Evolutionary conservation across 2,888 invertebrate species (phyloP).

Genomic region (Beris morrisii): DNA sequence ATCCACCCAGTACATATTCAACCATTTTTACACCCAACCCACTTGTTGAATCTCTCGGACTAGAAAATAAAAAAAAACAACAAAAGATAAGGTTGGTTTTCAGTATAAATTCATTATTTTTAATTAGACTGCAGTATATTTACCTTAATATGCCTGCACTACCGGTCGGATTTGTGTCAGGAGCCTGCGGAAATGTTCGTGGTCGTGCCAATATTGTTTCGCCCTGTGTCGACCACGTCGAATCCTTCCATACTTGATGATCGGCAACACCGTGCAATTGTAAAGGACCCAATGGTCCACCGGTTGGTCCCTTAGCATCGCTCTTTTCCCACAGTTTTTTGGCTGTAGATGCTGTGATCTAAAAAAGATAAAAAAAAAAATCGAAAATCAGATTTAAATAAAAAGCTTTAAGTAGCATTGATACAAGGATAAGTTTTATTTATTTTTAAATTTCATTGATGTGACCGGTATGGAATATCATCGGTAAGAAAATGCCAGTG

Average conservation of each 20-base stretch:
- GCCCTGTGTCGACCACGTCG: conserved; percentile 92
- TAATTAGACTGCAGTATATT: conserved; percentile 26
- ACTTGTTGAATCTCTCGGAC: conserved; percentile 84
- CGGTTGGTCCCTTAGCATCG: conserved; percentile 71
- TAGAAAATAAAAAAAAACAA: conserved; percentile 53
- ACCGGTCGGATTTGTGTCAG: conserved; percentile 59
- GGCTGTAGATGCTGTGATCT: conserved; percentile 93
- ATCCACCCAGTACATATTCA: conserved; percentile 93
- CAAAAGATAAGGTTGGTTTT: conserved; percentile 45
- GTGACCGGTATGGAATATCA: no score
- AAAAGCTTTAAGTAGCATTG: background rate
- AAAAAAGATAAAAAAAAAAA: conserved; percentile 32
- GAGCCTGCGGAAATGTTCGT: conserved; percentile 65
- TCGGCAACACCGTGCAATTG: conserved; percentile 65
- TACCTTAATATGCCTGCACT: conserved; percentile 58
- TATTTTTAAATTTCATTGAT: no score
- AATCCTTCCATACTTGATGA: conserved; percentile 85
- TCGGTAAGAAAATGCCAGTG: no score
- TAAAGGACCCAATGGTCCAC: conserved; percentile 72
- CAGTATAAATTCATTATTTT: conserved; percentile 29
- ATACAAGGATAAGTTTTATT: background rate
- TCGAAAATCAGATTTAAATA: conserved; percentile 1
- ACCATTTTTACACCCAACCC: conserved; percentile 98
- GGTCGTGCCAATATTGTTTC: conserved; percentile 75
- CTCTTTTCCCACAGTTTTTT: conserved; percentile 91